phyloP scores from a whole-genome alignment of 2,888 invertebrate species.

The Erebia aethiops region DNA sequence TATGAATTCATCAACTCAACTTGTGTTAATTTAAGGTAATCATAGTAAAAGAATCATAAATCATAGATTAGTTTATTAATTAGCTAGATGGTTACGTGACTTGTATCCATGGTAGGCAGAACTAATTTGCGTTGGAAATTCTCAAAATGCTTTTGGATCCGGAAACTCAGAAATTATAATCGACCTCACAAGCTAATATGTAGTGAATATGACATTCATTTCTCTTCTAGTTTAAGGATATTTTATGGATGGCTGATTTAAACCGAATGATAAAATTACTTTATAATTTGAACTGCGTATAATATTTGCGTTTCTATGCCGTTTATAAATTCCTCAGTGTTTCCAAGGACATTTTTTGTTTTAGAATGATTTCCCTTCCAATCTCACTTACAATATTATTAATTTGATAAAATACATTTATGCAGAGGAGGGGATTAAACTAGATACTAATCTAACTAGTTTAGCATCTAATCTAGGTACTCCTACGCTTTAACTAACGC shows the following conservation, averaged over 20 bases:
- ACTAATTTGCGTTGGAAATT: neutral
- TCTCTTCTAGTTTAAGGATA: too few species aligned
- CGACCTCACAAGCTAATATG: too few species aligned
- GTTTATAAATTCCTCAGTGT: neutral
- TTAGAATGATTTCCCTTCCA: neutral
- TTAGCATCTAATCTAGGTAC: constrained; percentile 7
- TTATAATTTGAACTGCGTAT: neutral
- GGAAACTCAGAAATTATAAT: neutral
- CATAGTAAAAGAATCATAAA: too few species aligned
- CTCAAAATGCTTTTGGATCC: neutral
- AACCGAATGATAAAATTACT: too few species aligned
- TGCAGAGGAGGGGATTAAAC: neutral
- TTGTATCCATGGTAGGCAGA: neutral
- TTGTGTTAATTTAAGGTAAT: too few species aligned
- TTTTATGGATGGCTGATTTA: too few species aligned
- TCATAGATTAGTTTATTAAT: neutral
- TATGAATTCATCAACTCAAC: too few species aligned
- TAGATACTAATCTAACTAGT: constrained; percentile 6
- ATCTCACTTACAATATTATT: neutral
- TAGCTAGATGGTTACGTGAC: too few species aligned
- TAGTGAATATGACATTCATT: too few species aligned
- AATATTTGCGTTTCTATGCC: neutral
- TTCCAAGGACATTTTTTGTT: neutral
- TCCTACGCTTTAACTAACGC: neutral
- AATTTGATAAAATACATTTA: neutral